Evolutionary conservation across 2,888 invertebrate species (phyloP), one percentile per base, ranked within the genome.

Genomic region (Aphrophora alni): DNA sequence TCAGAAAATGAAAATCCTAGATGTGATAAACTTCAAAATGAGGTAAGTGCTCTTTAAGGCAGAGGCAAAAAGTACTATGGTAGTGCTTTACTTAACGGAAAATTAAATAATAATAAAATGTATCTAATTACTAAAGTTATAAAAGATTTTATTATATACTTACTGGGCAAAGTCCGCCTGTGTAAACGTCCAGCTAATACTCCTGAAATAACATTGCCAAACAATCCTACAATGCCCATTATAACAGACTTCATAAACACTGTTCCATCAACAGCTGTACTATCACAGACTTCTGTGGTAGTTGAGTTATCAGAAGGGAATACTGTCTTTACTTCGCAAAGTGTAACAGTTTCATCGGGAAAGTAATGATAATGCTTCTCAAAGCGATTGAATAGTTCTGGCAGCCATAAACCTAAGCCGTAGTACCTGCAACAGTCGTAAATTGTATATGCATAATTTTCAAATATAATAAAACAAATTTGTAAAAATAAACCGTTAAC

Each of bases 341-440:
- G 87, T 4, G 87, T 88, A 82, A 91, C 90, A 84, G 92, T 87
- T 38, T 81, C 80, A n/a, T 75, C 25, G 0, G 83, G 82, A 86
- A 89, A 84, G 83, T 89, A 75, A 86, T 87, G 84, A 83, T 89
- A 85, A 84, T 87, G 86, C 82, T 87, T 85, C 85, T 90, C 86
- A 86, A 90, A 89, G 80, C 94, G 90, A 70, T 91, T 91, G 81
- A 95, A 93, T 10, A 95, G 88, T 86, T 95, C 94, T 2, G 95
- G 95, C 73, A 95, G 91, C 95, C 95, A 95, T 84, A 95, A 88
- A 81, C 93, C 93, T 0, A 93, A 87, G 1, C 93, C 93, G 81
- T 93, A 93, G 33, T 92, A 92, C 17, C 93, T 93, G 88, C 14
- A 88, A 89, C 81, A 77, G 33, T 59, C 51, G n/a, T n/a, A n/a